Evolutionary conservation across 2,797 vertebrate genomes (phyloP), one percentile per base, ranked within the genome.

Genomic region (Clamator glandarius): DNA sequence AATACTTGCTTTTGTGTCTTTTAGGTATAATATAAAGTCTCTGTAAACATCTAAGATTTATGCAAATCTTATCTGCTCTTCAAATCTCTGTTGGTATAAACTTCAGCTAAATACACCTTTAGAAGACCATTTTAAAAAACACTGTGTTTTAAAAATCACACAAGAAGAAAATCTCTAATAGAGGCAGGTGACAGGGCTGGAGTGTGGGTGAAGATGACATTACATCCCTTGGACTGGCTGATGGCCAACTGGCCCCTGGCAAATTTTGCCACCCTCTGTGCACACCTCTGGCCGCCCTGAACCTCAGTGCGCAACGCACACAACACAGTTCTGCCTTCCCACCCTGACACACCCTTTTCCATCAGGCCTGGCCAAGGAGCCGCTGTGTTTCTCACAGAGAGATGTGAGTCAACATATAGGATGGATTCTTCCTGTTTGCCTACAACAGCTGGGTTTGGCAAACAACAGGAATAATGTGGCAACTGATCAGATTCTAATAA

Each of bases 201-300:
- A 36, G 25, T 0, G 4, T 5, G 17, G 26, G 3, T 31, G 36
- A 84, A 64, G 52, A 54, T 31, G 35, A 50, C n/a, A 76, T 17
- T 6, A 84, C 87, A 78, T 6, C 6, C 55, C 42, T 10, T 5
- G 16, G 19, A 7, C 46, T 33, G 62, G 36, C 64, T 25, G 28
- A 44, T 4, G 25, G 50, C 36, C 59, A 84, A 4, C 13, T 1
- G 5, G 36, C 26, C 58, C 33, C 18, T 13, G 21, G 33, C 33
- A 80, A 46, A 68, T 5, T 17, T 11, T 9, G 28, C 36, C 35
- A 36, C 48, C 62, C 3, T 21, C 29, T 5, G n/a, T 3, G 6
- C n/a, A 7, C 17, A 23, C 7, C 35, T 64, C 36, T 1, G 6
- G 9, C 5, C 1, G 2, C 17, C 17, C 55, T 0, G 0, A 29